phyloP scores from a whole-genome alignment of 2,888 invertebrate species.

The Argynnis bischoffii region DNA sequence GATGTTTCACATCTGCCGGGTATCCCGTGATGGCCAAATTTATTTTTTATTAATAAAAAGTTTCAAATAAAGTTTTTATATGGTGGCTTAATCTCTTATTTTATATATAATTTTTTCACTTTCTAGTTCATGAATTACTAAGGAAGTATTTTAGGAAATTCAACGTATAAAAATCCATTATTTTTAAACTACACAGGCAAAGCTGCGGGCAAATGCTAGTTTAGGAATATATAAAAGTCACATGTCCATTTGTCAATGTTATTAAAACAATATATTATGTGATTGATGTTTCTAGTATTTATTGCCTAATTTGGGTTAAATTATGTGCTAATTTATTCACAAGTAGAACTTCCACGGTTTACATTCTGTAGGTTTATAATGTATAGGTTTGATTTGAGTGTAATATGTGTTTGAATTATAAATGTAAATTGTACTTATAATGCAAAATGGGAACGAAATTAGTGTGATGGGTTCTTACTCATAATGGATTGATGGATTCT shows the following conservation, averaged over 20 bases:
- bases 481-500: too few relatives aligned
- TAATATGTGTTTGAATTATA: not conserved
- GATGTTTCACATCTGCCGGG: too few relatives aligned
- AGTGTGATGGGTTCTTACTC: not conserved
- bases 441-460: not conserved
- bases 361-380: not conserved
- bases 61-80: too few relatives aligned
- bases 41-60: too few relatives aligned
- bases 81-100: too few relatives aligned
- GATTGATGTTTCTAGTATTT: slow-evolving; percentile 17
- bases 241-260: slow-evolving; percentile 8
- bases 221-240: not conserved
- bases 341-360: slow-evolving; percentile 6
- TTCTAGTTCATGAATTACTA: too few relatives aligned
- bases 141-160: too few relatives aligned
- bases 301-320: slow-evolving; percentile 22
- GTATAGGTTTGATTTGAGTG: not conserved
- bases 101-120: too few relatives aligned
- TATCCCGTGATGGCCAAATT: too few relatives aligned
- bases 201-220: too few relatives aligned
- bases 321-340: slow-evolving; percentile 22
- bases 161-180: too few relatives aligned
- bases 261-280: not conserved
- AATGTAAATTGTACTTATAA: not conserved
- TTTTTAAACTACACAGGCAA: too few relatives aligned